Evolutionary conservation across 2,113 vertebrate genomes (phyloP), one percentile per base, ranked within the genome.

Genomic region (Dipodomys spectabilis): DNA sequence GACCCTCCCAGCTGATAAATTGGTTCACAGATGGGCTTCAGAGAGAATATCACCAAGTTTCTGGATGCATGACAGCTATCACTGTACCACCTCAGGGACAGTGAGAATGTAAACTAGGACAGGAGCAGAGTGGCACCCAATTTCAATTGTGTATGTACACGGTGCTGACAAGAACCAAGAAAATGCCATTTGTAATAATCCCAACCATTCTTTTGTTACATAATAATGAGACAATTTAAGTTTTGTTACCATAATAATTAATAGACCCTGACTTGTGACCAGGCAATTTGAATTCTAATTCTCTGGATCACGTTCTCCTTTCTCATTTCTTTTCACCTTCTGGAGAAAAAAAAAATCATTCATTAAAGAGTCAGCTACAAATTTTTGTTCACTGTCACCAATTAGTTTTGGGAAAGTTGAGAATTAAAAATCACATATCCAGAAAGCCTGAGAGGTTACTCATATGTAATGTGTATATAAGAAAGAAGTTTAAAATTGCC

Each of bases 1-100:
- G 96, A 98, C 96, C 96, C 91, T 97, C 95, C 82, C 96, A 96
- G 97, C 93, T 96, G 94, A 94, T 95, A 86, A 78, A 77, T n/a
- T 79, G 73, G 94, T 90, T 96, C 94, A 92, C 93, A 95, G 93
- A 96, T 93, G 96, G 96, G 84, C 60, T 98, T 95, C 88, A 94
- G 95, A 96, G 93, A 96, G 67, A 92, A 94, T 85, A 88, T 86
- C 91, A 95, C 96, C 89, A 32, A 86, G 80, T 69, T 84, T 94
- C 79, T 86, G 84, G 94, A 96, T 94, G 77, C 83, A 93, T 79
- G 86, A 82, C 79, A 96, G 86, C 81, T 90, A 94, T 89, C 83
- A 74, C 27, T 0, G 5, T 82, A 95, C 91, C 57, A 89, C 25
- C 20, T 92, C 39, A 27, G 62, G 82, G 49, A 88, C 72, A 73